phyloP scores from a whole-genome alignment of 2,888 invertebrate species.

The Cephalotes varians region DNA sequence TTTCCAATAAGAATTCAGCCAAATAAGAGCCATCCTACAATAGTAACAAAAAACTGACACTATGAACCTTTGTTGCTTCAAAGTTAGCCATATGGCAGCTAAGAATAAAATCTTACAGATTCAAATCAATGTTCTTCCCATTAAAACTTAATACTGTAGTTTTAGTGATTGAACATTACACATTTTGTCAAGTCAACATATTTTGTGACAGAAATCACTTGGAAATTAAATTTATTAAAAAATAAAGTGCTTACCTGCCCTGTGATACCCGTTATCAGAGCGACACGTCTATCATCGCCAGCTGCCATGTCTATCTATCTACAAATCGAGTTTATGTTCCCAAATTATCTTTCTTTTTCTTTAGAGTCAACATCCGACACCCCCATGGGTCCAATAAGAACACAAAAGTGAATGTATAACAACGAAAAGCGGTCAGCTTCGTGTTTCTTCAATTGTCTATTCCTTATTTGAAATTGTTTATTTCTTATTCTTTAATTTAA shows the following conservation, averaged over 20 bases:
- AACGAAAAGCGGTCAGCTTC: too few relatives aligned
- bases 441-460: not conserved
- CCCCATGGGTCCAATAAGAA: too few relatives aligned
- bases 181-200: not conserved
- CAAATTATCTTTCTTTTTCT: too few relatives aligned
- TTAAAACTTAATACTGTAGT: not conserved
- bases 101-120: not conserved
- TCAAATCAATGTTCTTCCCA: not conserved
- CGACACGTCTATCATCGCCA: slow-evolving; percentile 88
- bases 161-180: not conserved
- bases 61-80: not conserved
- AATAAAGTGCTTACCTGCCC: slow-evolving; percentile 92
- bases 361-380: too few relatives aligned
- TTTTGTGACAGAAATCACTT: not conserved
- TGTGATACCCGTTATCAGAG: slow-evolving; percentile 98
- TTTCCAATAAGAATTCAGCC: slow-evolving; percentile 96
- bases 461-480: not conserved
- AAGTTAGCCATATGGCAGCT: not conserved
- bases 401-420: too few relatives aligned
- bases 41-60: slow-evolving; percentile 41
- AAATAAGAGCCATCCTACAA: slow-evolving; percentile 98
- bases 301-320: slow-evolving; percentile 77
- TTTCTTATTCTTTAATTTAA: not conserved
- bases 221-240: not conserved
- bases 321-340: not conserved